Conservation (phyloP, 2,888 invertebrate species). For the Oxycera nigricornis region DNA sequence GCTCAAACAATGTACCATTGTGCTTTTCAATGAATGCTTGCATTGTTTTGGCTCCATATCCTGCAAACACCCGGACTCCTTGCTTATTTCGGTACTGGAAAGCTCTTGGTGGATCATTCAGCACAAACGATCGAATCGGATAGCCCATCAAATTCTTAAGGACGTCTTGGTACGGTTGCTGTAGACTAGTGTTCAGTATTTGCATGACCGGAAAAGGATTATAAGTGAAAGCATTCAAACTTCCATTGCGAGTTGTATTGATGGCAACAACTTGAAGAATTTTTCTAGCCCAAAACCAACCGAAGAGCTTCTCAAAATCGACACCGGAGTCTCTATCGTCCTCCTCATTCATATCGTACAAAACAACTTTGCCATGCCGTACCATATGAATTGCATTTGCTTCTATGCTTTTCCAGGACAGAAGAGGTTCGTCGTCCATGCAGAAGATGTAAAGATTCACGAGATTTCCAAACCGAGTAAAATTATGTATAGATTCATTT, state of each 20-base stretch:
- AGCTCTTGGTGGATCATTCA: neutral
- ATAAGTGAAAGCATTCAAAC: neutral
- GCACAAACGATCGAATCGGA: neutral
- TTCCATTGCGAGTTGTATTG: neutral
- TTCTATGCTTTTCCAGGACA: neutral
- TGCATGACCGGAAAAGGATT: slow-evolving; percentile 5
- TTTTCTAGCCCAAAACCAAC: neutral
- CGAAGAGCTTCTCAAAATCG: neutral
- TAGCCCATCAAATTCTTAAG: neutral
- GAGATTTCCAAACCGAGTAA: neutral
- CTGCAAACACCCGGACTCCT: neutral
- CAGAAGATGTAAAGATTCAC: neutral
- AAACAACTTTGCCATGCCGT: neutral
- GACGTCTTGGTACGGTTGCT: neutral
- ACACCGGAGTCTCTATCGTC: neutral
- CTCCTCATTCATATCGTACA: neutral
- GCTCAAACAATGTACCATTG: slow-evolving; percentile 1
- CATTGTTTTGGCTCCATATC: neutral
- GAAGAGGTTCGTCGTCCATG: neutral
- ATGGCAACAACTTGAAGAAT: neutral
- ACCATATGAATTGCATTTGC: neutral
- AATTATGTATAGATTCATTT: neutral
- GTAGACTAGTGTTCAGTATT: neutral
- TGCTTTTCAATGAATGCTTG: neutral
- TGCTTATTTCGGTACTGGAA: slow-evolving; percentile 4